A percentile compares a stretch with the other conserved stretches of the same genome.
Evolutionary conservation across 2,888 invertebrate species (phyloP).

Genomic region (Lampropteryx suffumata): DNA sequence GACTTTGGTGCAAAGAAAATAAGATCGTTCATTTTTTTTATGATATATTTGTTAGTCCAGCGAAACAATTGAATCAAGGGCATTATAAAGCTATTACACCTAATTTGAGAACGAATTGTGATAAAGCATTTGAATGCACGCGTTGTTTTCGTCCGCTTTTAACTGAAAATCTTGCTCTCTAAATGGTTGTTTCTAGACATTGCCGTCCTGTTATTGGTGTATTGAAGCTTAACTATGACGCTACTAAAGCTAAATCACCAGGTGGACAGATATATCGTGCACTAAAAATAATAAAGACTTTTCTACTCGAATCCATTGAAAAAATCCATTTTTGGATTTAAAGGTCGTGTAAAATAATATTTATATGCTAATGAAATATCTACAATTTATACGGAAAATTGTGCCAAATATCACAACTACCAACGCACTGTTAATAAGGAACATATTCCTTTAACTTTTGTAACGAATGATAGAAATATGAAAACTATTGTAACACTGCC

Average conservation of each 20-base stretch:
- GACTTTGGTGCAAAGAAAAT: no score
- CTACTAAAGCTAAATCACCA: no score
- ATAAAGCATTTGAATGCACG: background rate
- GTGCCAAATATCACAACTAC: slow-evolving; percentile 12
- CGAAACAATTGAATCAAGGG: no score
- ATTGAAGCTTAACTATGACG: slow-evolving; percentile 2
- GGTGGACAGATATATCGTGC: background rate
- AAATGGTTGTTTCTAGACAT: slow-evolving; percentile 51
- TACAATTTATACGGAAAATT: slow-evolving; percentile 14
- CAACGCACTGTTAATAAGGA: slow-evolving; percentile 3
- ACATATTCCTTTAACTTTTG: background rate
- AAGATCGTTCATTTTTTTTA: no score
- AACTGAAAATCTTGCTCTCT: slow-evolving; percentile 38
- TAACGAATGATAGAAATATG: background rate
- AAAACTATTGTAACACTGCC: no score
- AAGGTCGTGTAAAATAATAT: no score
- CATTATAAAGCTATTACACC: background rate
- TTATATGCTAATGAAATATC: no score
- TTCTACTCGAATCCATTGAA: no score
- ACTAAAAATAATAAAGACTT: background rate
- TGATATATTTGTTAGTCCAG: no score
- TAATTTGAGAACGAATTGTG: background rate
- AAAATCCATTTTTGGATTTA: no score
- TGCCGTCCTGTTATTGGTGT: slow-evolving; percentile 47
- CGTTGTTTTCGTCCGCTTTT: slow-evolving; percentile 16